phyloP scores from a whole-genome alignment of 2,888 invertebrate species.

The Aphodius sticticus region DNA sequence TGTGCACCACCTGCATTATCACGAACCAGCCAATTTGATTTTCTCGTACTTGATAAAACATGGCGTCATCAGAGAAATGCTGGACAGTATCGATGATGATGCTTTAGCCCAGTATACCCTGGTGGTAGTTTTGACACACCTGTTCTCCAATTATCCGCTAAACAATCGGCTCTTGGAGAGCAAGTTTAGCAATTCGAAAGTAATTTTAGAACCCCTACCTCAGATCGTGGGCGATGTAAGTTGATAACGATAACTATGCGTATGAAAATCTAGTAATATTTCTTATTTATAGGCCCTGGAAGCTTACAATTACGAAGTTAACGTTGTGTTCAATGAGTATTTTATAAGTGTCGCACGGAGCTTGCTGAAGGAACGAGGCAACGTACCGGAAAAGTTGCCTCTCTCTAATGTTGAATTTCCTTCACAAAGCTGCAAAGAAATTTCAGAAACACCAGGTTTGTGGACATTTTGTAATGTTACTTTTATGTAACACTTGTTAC shows the following conservation, averaged over 20 bases:
- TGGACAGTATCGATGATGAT: constrained; percentile 29
- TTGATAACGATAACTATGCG: background rate
- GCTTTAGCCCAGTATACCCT: constrained; percentile 31
- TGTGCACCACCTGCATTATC: constrained; percentile 39
- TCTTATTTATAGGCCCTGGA: constrained; percentile 32
- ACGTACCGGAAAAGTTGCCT: constrained; percentile 18
- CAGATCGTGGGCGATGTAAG: constrained; percentile 25
- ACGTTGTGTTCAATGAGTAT: constrained; percentile 38
- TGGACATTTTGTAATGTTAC: background rate
- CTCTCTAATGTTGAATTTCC: constrained; percentile 26
- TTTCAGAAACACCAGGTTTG: constrained; percentile 24
- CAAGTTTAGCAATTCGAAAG: constrained; percentile 28
- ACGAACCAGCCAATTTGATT: constrained; percentile 40
- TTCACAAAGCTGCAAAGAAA: constrained; percentile 13
- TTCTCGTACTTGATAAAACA: constrained; percentile 38
- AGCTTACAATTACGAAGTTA: constrained; percentile 38
- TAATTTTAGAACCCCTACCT: constrained; percentile 32
- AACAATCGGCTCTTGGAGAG: background rate
- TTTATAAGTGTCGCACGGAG: constrained; percentile 36
- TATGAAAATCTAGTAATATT: background rate
- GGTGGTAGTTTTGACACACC: constrained; percentile 30
- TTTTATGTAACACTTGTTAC: too few relatives aligned
- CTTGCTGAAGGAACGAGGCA: constrained; percentile 11
- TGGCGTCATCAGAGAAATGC: constrained; percentile 37
- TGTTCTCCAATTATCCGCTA: constrained; percentile 29